Evolutionary conservation across 2,888 invertebrate genomes (phyloP).

Genomic region (Rhagium mordax): DNA sequence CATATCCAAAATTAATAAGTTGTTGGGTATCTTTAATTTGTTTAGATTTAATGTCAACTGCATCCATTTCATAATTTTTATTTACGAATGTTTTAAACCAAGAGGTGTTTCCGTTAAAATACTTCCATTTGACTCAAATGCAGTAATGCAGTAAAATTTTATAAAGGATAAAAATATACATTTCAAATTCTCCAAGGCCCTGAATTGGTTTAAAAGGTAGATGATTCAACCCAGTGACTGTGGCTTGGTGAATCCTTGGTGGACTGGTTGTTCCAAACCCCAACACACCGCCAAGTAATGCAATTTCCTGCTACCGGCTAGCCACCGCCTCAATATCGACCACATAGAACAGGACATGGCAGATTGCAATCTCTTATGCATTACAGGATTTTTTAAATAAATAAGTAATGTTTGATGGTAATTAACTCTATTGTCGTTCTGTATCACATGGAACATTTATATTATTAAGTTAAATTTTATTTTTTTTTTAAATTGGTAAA

Average conservation of each 20-base stretch:
- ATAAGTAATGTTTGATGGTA: background rate
- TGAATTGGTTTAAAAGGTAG: background rate
- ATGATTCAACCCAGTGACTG: background rate
- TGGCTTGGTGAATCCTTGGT: slow-evolving; percentile 4
- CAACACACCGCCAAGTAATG: slow-evolving; percentile 40
- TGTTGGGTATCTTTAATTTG: no score
- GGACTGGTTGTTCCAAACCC: background rate
- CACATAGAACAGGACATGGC: slow-evolving; percentile 35
- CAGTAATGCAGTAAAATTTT: background rate
- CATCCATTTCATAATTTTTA: no score
- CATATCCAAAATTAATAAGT: no score
- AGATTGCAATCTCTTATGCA: slow-evolving; percentile 4
- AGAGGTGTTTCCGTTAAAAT: no score
- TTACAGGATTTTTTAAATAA: slow-evolving; percentile 3
- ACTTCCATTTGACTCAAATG: background rate
- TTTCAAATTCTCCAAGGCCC: background rate
- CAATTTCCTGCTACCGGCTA: slow-evolving; percentile 48
- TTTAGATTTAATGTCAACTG: no score
- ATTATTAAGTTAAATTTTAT: no score
- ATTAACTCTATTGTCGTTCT: background rate
- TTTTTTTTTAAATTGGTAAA: no score
- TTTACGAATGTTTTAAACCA: no score
- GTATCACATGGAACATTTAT: no score
- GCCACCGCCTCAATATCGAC: slow-evolving; percentile 51
- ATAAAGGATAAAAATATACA: background rate